Percentiles rank a stretch among this genome's conserved stretches.
Evolutionary conservation across 30 jellyfish, hydroid and myxozoan species (phyloP).

Genomic region (Cassiopea andromeda): DNA sequence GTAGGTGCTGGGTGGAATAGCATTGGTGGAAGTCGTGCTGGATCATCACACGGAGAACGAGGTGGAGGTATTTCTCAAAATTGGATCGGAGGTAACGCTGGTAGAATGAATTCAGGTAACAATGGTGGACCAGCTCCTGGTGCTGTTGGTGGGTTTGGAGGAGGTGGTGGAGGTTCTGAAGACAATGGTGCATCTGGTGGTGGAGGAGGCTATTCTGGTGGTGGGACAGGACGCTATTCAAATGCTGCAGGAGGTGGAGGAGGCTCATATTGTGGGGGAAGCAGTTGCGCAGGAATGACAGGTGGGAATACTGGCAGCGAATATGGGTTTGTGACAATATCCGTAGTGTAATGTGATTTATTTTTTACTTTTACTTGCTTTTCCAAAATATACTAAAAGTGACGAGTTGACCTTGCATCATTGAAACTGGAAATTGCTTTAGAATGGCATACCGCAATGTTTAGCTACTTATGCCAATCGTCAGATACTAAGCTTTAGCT

Average conservation of each 20-base stretch:
- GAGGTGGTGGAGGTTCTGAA: constrained; percentile 67
- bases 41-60: constrained; percentile 38
- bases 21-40: constrained; percentile 30
- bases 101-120: constrained; percentile 58
- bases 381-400: too few relatives aligned
- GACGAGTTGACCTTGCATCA: too few relatives aligned
- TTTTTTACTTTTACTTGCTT: too few relatives aligned
- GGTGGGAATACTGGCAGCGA: constrained; percentile 52
- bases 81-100: constrained; percentile 57
- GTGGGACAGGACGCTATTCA: constrained; percentile 40
- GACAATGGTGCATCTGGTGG: constrained; percentile 73
- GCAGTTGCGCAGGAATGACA: constrained; percentile 11
- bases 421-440: too few relatives aligned
- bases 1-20: constrained; percentile 65
- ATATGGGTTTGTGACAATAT: constrained; percentile 20
- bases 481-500: too few relatives aligned
- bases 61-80: constrained; percentile 41
- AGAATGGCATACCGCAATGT: too few relatives aligned
- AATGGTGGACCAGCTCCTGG: constrained; percentile 76
- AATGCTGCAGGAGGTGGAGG: constrained; percentile 68
- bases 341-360: background rate
- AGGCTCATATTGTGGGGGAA: constrained; percentile 51
- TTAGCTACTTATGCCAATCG: too few relatives aligned
- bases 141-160: constrained; percentile 72
- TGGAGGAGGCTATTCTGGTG: constrained; percentile 73